phyloP scores from a whole-genome alignment of 2,113 vertebrate genomes.

The Prietella phreatophila region DNA sequence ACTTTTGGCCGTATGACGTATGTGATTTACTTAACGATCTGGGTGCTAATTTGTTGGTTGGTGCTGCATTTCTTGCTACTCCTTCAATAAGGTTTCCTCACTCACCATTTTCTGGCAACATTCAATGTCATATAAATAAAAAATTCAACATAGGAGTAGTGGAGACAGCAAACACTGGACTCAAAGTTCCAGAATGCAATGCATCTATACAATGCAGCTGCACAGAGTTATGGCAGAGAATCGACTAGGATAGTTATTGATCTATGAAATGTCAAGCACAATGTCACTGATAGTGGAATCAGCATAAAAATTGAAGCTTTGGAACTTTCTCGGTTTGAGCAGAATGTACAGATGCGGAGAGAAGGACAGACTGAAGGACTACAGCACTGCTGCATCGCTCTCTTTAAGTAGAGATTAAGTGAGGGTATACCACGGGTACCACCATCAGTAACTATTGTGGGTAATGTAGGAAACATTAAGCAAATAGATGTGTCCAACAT shows the following conservation, averaged over 20 bases:
- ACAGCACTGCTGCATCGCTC: background rate
- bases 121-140: background rate
- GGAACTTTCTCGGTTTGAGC: background rate
- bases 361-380: background rate
- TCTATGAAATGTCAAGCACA: background rate
- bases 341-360: background rate
- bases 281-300: background rate
- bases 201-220: background rate
- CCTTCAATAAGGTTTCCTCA: background rate
- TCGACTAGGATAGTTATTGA: background rate
- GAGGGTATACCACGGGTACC: background rate
- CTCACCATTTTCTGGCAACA: background rate
- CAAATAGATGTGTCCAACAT: background rate
- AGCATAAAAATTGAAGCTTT: background rate
- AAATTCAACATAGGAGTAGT: background rate
- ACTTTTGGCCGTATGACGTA: background rate
- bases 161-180: background rate
- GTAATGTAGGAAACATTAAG: background rate
- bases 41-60: background rate
- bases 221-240: background rate
- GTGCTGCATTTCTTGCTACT: background rate
- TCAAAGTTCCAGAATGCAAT: background rate
- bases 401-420: background rate
- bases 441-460: background rate
- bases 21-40: background rate